Evolutionary conservation across 2,113 vertebrate species (phyloP).

Genomic region (Mystacornis crossleyi): DNA sequence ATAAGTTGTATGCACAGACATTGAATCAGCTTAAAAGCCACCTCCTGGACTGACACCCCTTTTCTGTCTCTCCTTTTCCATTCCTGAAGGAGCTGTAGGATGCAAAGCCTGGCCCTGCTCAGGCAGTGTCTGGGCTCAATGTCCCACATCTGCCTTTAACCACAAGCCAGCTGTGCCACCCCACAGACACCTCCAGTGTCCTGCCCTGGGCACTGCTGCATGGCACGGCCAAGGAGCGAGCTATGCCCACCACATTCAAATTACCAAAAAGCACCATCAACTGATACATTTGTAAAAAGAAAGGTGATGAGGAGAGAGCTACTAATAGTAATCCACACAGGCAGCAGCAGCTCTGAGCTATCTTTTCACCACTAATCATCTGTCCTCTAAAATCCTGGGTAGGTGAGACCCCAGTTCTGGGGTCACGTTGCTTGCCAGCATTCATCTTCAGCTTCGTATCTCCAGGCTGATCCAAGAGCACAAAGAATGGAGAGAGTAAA

Average conservation of each 20-base stretch:
- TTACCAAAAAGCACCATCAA: not conserved
- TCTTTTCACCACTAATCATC: not conserved
- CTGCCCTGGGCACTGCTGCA: not conserved
- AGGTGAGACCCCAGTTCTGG: not conserved
- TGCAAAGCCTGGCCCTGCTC: not conserved
- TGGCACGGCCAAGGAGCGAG: accelerated
- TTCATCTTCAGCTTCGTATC: not conserved
- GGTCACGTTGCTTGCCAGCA: not conserved
- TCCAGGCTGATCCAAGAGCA: not conserved
- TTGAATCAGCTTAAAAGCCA: not conserved
- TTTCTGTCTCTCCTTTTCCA: not conserved
- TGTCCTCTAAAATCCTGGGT: not conserved
- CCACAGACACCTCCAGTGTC: accelerated
- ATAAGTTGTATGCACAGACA: not conserved
- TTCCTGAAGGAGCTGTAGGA: not conserved
- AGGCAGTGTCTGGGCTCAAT: not conserved
- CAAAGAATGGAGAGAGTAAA: not conserved
- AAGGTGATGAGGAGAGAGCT: not conserved
- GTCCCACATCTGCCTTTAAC: not conserved
- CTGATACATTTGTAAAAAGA: not conserved
- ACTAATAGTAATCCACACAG: not conserved
- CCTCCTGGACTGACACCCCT: not conserved
- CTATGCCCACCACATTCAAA: not conserved
- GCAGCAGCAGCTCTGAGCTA: not conserved
- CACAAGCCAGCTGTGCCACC: not conserved